Evolutionary conservation across 2,888 invertebrate genomes (phyloP).

Genomic region (Synanthedon formicaeformis): DNA sequence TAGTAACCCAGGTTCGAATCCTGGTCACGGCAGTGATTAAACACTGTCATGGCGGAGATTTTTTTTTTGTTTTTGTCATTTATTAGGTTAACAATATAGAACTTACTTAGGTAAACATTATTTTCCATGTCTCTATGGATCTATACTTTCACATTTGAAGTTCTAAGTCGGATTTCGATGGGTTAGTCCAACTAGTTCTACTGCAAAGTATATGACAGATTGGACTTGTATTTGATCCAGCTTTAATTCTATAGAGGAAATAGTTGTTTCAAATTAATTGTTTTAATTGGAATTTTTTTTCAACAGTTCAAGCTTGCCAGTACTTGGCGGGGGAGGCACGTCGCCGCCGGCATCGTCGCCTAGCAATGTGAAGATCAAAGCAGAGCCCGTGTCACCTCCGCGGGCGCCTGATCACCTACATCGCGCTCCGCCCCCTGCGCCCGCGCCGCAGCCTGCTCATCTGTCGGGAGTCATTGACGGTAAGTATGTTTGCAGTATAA

Average conservation of each 20-base stretch:
- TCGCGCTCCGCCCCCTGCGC: slow-evolving; percentile 54
- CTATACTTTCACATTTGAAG: too few species aligned
- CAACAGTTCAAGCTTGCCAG: slow-evolving; percentile 76
- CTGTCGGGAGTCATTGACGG: slow-evolving; percentile 60
- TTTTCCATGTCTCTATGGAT: too few species aligned
- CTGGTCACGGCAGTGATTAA: slow-evolving; percentile 68
- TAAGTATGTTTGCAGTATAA: slow-evolving; percentile 9
- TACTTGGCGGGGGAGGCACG: slow-evolving; percentile 76
- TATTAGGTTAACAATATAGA: neutral
- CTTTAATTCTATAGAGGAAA: too few species aligned
- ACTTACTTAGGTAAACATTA: too few species aligned
- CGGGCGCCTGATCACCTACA: slow-evolving; percentile 79
- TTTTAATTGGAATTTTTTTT: slow-evolving; percentile 4
- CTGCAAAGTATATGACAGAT: too few species aligned
- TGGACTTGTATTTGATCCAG: too few species aligned
- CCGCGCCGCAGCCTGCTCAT: slow-evolving; percentile 58
- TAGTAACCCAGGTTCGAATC: slow-evolving; percentile 84
- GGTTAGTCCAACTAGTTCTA: too few species aligned
- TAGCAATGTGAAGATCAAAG: slow-evolving; percentile 89
- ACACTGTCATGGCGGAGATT: slow-evolving; percentile 3
- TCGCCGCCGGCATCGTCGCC: slow-evolving; percentile 84
- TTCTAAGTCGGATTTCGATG: too few species aligned
- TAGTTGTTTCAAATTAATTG: neutral
- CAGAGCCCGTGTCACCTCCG: slow-evolving; percentile 95
- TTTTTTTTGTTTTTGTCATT: slow-evolving; percentile 4